These are phyloP conservation scores for Triplophysa bombifrons DNA, from an alignment of 2,797 vertebrate species.

Conservation along the genomic window DNA sequence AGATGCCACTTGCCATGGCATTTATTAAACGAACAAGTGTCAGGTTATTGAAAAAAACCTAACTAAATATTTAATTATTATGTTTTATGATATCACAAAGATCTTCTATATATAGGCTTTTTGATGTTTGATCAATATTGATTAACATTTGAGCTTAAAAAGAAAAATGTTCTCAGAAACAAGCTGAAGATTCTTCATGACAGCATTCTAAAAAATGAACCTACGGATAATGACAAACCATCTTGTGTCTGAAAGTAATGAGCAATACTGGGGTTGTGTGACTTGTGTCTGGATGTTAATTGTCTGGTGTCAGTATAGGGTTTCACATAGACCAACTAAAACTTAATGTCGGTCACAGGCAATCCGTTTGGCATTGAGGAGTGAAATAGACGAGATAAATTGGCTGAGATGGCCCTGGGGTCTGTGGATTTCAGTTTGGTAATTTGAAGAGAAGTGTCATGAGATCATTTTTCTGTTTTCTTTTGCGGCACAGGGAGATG, in stretches of 20 bases:
- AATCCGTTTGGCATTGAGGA: constrained; percentile 29
- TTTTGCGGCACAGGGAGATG: constrained; percentile 42
- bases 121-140: too few relatives aligned
- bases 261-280: constrained; percentile 31
- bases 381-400: constrained; percentile 3
- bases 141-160: too few relatives aligned
- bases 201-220: neutral
- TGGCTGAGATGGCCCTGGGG: constrained; percentile 11
- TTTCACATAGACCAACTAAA: constrained; percentile 63
- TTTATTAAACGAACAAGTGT: too few relatives aligned
- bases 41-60: too few relatives aligned
- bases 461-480: constrained; percentile 60
- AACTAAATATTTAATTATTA: too few relatives aligned
- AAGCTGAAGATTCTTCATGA: neutral
- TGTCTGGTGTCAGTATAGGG: constrained; percentile 54
- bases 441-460: constrained; percentile 61
- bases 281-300: constrained; percentile 55
- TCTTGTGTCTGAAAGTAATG: constrained; percentile 26
- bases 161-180: neutral
- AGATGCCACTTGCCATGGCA: too few relatives aligned
- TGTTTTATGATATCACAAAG: too few relatives aligned
- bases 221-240: constrained; percentile 23
- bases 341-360: constrained; percentile 61
- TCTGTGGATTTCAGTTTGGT: constrained; percentile 28
- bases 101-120: too few relatives aligned